A percentile compares a stretch with the other conserved stretches of the same genome.
Conservation (phyloP, 2,888 invertebrate species). For the Cryptus viduatorius region DNA sequence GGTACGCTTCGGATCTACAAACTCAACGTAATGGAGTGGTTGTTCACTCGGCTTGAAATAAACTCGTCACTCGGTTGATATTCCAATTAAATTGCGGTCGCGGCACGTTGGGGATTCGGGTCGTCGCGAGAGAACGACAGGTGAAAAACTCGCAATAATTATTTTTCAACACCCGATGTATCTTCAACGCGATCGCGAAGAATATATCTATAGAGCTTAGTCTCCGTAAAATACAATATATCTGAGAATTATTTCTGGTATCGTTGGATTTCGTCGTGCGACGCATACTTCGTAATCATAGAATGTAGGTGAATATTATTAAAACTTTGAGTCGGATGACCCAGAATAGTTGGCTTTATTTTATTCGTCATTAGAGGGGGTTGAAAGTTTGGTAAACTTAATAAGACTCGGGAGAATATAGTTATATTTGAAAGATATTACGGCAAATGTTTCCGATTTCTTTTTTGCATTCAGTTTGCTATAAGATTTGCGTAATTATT, state of each 20-base stretch:
- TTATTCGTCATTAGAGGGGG: not conserved
- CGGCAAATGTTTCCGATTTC: no score
- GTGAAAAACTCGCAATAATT: not conserved
- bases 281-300: not conserved
- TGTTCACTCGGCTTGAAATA: not conserved
- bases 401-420: not conserved
- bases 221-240: not conserved
- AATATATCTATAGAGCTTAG: not conserved
- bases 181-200: not conserved
- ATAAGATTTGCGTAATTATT: no score
- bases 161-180: not conserved
- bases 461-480: no score
- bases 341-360: conserved; percentile 3
- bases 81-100: not conserved
- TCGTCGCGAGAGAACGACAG: not conserved
- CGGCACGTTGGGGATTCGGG: not conserved
- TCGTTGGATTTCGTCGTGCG: not conserved
- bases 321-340: conserved; percentile 7
- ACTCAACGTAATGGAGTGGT: conserved; percentile 11
- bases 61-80: conserved; percentile 2
- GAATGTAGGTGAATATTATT: not conserved
- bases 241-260: not conserved
- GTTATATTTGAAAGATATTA: not conserved
- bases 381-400: not conserved
- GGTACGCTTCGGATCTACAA: conserved; percentile 1